Conservation (phyloP, 2,888 invertebrate genomes). For the Macrosiphum euphorbiae region DNA sequence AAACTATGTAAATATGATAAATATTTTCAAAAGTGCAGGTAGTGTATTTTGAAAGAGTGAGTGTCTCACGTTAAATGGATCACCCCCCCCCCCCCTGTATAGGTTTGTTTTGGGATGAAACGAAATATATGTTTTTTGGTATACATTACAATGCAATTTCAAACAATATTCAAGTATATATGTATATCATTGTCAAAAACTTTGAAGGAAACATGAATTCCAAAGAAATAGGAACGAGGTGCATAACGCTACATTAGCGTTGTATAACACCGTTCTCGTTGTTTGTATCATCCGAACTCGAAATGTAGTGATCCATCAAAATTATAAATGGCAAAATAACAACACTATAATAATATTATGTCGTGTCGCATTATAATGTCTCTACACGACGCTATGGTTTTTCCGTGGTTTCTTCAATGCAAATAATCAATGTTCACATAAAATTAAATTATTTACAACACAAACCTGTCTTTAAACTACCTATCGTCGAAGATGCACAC, state of each 20-base stretch:
- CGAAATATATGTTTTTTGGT: not conserved
- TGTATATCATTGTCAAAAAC: conserved; percentile 2
- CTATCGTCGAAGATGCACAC: not conserved
- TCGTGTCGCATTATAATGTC: not conserved
- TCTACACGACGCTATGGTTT: not conserved
- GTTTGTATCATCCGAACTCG: not conserved
- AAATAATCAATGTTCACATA: not conserved
- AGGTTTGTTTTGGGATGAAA: not conserved
- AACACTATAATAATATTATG: not conserved
- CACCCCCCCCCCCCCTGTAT: not conserved
- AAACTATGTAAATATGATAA: not conserved
- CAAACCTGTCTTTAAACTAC: not conserved
- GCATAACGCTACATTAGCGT: not conserved
- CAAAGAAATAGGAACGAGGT: not conserved
- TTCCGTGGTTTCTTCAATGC: not conserved
- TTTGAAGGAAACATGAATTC: not conserved
- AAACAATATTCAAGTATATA: not conserved
- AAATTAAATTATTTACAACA: not conserved
- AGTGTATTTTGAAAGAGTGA: not conserved
- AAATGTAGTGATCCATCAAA: conserved; percentile 26
- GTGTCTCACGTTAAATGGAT: not conserved
- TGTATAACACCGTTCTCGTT: not conserved
- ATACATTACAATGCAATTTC: not conserved
- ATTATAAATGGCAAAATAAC: conserved; percentile 2
- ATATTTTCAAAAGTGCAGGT: not conserved